Evolutionary conservation across 2,888 invertebrate species (phyloP).

Genomic region (Pyrrhosoma nymphula): DNA sequence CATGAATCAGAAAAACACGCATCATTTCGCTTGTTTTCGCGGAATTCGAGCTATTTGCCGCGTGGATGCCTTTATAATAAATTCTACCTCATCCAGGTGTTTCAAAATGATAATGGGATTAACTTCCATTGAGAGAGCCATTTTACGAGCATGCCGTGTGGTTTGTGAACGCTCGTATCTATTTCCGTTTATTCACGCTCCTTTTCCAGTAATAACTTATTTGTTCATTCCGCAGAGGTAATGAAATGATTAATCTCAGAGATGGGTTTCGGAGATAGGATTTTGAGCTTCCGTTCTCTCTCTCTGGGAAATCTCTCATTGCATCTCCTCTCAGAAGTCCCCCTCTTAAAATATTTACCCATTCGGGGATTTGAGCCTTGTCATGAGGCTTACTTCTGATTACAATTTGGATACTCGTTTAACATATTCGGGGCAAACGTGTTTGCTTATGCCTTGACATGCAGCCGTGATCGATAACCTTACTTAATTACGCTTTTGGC

Average conservation of each 20-base stretch:
- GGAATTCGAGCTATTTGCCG: too few relatives aligned
- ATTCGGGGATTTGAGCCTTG: background rate
- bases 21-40: too few relatives aligned
- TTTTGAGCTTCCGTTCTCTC: background rate
- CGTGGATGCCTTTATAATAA: too few relatives aligned
- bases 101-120: background rate
- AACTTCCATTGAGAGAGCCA: too few relatives aligned
- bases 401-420: constrained; percentile 59
- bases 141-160: background rate
- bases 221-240: background rate
- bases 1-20: too few relatives aligned
- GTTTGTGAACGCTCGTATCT: background rate
- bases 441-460: constrained; percentile 48
- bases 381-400: constrained; percentile 25
- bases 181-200: background rate
- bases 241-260: background rate
- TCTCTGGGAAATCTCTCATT: background rate
- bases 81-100: too few relatives aligned
- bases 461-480: constrained; percentile 59
- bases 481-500: constrained; percentile 44
- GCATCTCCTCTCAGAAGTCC: background rate
- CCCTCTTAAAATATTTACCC: background rate
- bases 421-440: constrained; percentile 45
- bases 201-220: background rate
- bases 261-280: background rate